Evolutionary conservation across 2,888 invertebrate genomes (phyloP).

Genomic region (Neuroscelio doddi): DNA sequence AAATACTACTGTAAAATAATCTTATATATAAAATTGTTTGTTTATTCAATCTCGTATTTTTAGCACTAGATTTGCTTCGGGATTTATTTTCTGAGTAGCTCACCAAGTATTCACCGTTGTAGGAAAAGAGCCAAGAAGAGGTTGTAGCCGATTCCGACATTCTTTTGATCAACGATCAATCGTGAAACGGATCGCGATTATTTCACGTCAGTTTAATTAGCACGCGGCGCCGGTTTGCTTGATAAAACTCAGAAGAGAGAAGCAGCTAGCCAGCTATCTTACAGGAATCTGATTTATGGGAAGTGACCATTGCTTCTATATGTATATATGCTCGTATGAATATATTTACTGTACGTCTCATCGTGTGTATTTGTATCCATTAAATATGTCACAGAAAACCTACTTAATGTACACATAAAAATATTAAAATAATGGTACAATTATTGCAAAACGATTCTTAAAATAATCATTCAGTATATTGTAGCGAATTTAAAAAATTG

Average conservation of each 20-base stretch:
- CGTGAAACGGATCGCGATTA: constrained; percentile 68
- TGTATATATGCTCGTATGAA: constrained; percentile 26
- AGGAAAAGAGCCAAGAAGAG: constrained; percentile 23
- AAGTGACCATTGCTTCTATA: constrained; percentile 59
- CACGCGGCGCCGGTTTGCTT: constrained; percentile 68
- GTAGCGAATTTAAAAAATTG: no score
- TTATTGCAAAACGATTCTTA: no score
- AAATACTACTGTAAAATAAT: no score
- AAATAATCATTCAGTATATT: no score
- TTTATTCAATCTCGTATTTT: background rate
- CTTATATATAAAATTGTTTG: no score
- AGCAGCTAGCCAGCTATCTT: constrained; percentile 68
- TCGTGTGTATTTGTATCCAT: no score
- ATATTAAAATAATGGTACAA: no score
- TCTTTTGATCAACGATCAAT: constrained; percentile 71
- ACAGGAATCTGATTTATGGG: constrained; percentile 71
- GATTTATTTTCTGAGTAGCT: constrained; percentile 8
- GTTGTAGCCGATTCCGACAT: constrained; percentile 53
- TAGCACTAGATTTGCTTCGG: background rate
- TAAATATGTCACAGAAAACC: no score
- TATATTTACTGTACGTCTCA: constrained; percentile 14
- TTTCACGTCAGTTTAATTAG: constrained; percentile 72
- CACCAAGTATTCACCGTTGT: constrained; percentile 2
- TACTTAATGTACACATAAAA: no score
- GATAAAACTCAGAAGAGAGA: constrained; percentile 68